Percentiles rank a stretch among this genome's conserved stretches.
Evolutionary conservation across 2,797 vertebrate species (phyloP).

Genomic region (Neostethus bicornis): DNA sequence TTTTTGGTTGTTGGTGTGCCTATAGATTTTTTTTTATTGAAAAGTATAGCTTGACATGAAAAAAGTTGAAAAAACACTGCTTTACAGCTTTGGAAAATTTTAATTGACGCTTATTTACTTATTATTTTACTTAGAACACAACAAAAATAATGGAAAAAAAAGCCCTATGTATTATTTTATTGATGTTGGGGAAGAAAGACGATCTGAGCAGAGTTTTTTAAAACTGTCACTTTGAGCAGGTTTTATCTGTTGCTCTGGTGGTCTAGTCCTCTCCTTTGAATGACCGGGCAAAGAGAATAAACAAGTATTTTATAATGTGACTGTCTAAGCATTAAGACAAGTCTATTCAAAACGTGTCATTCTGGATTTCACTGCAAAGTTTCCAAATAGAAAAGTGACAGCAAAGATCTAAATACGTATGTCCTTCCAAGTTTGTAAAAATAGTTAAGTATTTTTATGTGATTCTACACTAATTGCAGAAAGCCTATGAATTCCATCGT

Average conservation of each 20-base stretch:
- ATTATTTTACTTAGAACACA: background rate
- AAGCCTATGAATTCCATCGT: too few species aligned
- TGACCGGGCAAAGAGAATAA: background rate
- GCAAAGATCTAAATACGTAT: background rate
- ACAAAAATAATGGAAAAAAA: background rate
- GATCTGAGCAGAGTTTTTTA: background rate
- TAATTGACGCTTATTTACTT: background rate
- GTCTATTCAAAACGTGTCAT: background rate
- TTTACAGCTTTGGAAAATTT: too few species aligned
- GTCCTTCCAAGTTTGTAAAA: too few species aligned
- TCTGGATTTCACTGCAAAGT: conserved; percentile 1
- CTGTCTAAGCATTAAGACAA: background rate
- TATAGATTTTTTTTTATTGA: too few species aligned
- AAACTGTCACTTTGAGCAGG: conserved; percentile 6
- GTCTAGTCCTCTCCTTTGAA: background rate
- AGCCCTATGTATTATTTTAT: background rate
- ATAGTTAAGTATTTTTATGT: too few species aligned
- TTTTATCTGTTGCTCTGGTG: conserved; percentile 16
- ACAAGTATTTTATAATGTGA: background rate
- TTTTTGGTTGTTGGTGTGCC: too few species aligned
- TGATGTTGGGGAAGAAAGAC: background rate
- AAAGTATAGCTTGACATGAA: too few species aligned
- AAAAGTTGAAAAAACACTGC: too few species aligned
- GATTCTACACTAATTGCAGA: too few species aligned
- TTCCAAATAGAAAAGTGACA: conserved; percentile 1